A percentile compares a stretch with the other conserved stretches of the same genome.
phyloP scores from a whole-genome alignment of 2,888 invertebrate genomes.

The Leucoptera coffeella region DNA sequence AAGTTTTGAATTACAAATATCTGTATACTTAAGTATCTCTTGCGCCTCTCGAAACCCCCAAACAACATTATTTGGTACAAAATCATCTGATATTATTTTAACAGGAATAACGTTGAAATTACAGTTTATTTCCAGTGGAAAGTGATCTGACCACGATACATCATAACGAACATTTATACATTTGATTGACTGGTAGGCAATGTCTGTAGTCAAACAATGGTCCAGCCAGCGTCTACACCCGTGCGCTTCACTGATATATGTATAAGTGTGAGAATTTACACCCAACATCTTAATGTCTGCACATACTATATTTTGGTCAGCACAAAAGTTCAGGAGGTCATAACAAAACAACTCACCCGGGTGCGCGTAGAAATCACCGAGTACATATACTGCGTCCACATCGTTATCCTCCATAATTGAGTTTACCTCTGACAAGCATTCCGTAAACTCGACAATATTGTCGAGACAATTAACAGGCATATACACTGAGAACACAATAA shows the following conservation, averaged over 20 bases:
- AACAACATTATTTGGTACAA: not conserved
- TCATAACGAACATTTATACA: not conserved
- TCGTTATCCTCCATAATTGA: not conserved
- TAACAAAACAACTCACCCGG: slow-evolving; percentile 7
- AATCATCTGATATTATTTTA: not conserved
- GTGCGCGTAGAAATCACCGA: too few species aligned
- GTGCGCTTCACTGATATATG: slow-evolving; percentile 9
- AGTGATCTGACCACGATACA: slow-evolving; percentile 1
- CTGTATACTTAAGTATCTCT: not conserved
- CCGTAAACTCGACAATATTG: slow-evolving; percentile 2
- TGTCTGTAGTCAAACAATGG: slow-evolving; percentile 7
- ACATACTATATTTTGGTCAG: slow-evolving; percentile 8
- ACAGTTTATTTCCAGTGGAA: slow-evolving; percentile 7
- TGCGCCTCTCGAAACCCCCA: not conserved
- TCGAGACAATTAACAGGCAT: slow-evolving; percentile 5
- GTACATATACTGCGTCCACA: not conserved
- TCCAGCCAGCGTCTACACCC: slow-evolving; percentile 7
- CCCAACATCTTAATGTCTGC: slow-evolving; percentile 5
- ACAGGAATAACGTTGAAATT: slow-evolving; percentile 1
- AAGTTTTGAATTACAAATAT: not conserved
- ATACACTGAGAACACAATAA: slow-evolving; percentile 6
- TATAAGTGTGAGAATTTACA: slow-evolving; percentile 7
- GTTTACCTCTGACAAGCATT: slow-evolving; percentile 1
- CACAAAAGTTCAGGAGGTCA: slow-evolving; percentile 6
- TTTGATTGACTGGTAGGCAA: slow-evolving; percentile 3